Evolutionary conservation across 2,888 invertebrate genomes (phyloP).

Genomic region (Cheilosia soror): DNA sequence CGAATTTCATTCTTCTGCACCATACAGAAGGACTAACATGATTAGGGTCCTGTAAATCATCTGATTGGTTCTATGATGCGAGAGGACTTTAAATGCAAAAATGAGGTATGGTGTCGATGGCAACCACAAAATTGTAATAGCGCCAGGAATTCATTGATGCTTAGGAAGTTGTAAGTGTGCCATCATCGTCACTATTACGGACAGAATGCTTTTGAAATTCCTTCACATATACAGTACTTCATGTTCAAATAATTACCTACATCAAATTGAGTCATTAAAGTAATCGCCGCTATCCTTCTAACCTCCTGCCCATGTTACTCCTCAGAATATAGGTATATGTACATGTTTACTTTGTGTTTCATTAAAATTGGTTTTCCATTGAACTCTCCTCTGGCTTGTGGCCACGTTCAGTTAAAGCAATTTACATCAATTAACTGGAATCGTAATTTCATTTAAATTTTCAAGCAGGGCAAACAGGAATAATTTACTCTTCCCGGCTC

Average conservation of each 20-base stretch:
- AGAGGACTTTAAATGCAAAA: too few species aligned
- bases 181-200: neutral
- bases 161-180: neutral
- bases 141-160: too few species aligned
- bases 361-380: slow-evolving; percentile 14
- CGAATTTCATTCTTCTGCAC: too few species aligned
- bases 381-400: slow-evolving; percentile 9
- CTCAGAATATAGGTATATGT: neutral
- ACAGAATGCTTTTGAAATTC: neutral
- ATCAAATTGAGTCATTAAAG: slow-evolving; percentile 55
- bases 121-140: too few species aligned
- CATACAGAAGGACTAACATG: too few species aligned
- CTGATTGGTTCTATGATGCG: too few species aligned
- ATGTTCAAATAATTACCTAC: slow-evolving; percentile 38
- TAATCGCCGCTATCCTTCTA: slow-evolving; percentile 27
- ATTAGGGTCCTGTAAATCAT: too few species aligned
- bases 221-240: neutral
- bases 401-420: slow-evolving; percentile 14
- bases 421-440: slow-evolving; percentile 58
- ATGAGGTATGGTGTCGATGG: too few species aligned
- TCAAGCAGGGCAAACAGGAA: slow-evolving; percentile 15
- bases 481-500: slow-evolving; percentile 5
- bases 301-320: neutral
- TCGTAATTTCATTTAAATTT: slow-evolving; percentile 33
- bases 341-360: slow-evolving; percentile 27